Base-by-base conservation (phyloP, 2,113 vertebrate genomes). In the Platycercus adscitus region DNA sequence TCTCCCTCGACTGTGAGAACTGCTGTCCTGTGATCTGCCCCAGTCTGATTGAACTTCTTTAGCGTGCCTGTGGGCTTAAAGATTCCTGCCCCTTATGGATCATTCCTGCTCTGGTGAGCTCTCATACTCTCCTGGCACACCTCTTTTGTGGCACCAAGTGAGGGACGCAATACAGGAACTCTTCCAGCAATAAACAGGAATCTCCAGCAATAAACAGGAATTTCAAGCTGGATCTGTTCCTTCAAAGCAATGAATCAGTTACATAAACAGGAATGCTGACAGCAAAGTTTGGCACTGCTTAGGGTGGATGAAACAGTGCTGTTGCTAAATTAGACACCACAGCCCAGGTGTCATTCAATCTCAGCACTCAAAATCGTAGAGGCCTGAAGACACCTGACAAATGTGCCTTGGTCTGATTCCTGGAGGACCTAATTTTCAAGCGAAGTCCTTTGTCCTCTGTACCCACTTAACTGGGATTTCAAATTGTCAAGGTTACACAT, bases 31-130 rank as follows among this genome's bases (percentile, higher is more conserved):
- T 5, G 23, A 12, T 14, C 28, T 41, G 4, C 16, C 28, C 13
- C 43, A 23, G 6, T 9, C 47, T 6, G 2, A 15, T 29, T 17
- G 0, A 0, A 63, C 9, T 11, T 44, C 15, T 58, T 9, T 14
- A 11, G 37, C 4, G 43, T 9, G 17, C 26, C n/a, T 41, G 26
- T 23, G 41, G 47, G 21, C 17, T 61, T 49, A 37, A 56, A 33
- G 43, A 13, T 41, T 29, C 35, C 50, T 10, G 5, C 13, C 37
- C 13, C n/a, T 58, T 25, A 0, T 24, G 37, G 43, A 82, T 46
- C 55, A 18, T 13, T 47, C 65, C 79, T 82, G 86, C 29, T 61
- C 73, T 26, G n/a, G 5, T 56, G 50, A 28, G 41, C 28, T 43
- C n/a, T 78, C 44, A 3, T 5, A 7, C 21, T 49, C 39, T 28